Evolutionary conservation across 2,888 invertebrate genomes (phyloP).

Genomic region (Cryptophagus acutangulus): DNA sequence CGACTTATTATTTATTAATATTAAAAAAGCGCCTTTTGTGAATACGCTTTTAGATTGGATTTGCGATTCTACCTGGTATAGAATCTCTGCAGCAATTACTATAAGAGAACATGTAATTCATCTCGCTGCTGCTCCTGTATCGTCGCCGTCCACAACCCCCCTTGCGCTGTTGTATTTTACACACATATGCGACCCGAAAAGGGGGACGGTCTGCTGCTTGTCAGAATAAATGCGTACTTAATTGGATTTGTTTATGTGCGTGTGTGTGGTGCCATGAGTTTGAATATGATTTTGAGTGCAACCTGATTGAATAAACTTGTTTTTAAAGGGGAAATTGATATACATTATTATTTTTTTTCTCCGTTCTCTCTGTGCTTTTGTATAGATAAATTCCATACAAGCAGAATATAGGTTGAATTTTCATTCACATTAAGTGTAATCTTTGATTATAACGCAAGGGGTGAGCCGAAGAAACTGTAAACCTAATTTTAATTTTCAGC

Average conservation of each 20-base stretch:
- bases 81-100: too few relatives aligned
- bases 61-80: too few relatives aligned
- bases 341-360: constrained; percentile 39
- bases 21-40: too few relatives aligned
- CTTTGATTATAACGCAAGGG: constrained; percentile 7
- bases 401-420: neutral
- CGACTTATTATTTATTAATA: too few relatives aligned
- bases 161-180: constrained; percentile 22
- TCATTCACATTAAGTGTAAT: constrained; percentile 7
- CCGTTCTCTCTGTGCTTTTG: constrained; percentile 8
- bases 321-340: constrained; percentile 34
- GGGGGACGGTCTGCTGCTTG: constrained; percentile 40
- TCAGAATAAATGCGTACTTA: constrained; percentile 47
- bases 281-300: constrained; percentile 44
- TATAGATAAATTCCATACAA: too few relatives aligned
- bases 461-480: constrained; percentile 20
- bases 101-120: too few relatives aligned
- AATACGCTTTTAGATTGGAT: too few relatives aligned
- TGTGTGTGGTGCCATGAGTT: constrained; percentile 38
- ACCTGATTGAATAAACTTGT: constrained; percentile 45
- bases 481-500: constrained; percentile 31
- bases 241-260: constrained; percentile 48
- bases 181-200: constrained; percentile 43
- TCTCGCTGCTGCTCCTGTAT: too few relatives aligned
- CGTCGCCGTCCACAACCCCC: constrained; percentile 23